Conservation (phyloP, 2,113 vertebrate species). For the Ciconia maguari region DNA sequence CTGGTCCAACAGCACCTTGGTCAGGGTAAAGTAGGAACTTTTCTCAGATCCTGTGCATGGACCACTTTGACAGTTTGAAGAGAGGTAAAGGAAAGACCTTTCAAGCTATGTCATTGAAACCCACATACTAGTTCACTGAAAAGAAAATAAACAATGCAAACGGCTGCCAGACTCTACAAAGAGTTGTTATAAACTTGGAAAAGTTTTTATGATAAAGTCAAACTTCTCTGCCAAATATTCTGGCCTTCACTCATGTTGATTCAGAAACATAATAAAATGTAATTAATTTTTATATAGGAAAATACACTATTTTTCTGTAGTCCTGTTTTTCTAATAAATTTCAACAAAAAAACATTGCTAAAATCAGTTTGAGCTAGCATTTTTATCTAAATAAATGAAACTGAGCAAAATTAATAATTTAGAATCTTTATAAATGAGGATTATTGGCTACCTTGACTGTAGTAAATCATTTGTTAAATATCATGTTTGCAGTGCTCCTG, state of each 20-base stretch:
- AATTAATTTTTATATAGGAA: neutral
- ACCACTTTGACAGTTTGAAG: neutral
- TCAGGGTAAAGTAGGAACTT: neutral
- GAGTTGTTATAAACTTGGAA: neutral
- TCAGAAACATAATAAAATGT: neutral
- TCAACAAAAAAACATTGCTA: neutral
- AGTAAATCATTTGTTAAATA: neutral
- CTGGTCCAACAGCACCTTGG: neutral
- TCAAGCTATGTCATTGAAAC: neutral
- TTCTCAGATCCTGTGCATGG: neutral
- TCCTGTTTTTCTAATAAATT: neutral
- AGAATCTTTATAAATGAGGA: neutral
- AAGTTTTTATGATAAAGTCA: neutral
- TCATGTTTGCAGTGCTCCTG: neutral
- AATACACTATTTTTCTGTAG: neutral
- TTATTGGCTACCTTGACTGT: neutral
- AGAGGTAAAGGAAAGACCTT: neutral
- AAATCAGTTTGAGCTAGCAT: neutral
- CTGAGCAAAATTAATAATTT: neutral
- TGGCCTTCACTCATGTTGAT: neutral
- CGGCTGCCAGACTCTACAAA: neutral
- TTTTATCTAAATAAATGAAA: neutral
- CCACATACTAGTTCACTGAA: neutral
- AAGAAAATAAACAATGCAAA: neutral
- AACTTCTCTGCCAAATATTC: neutral